Evolutionary conservation across 2,888 invertebrate genomes (phyloP).

Genomic region (Megaustenia siamemsis): DNA sequence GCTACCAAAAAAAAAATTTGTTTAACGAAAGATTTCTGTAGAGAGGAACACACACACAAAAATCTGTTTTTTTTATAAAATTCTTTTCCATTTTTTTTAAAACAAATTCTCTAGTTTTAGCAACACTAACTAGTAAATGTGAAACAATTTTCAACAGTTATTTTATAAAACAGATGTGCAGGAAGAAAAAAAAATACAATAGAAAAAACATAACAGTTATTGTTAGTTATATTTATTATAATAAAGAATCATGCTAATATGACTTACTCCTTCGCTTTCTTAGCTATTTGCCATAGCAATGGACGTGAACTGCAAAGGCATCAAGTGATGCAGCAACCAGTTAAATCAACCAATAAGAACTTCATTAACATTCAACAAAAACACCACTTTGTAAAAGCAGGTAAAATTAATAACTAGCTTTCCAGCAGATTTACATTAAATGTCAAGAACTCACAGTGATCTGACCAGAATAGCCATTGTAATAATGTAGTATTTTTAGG

Average conservation of each 20-base stretch:
- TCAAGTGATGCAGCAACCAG: constrained; percentile 27
- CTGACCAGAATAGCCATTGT: no score
- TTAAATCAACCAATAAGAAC: constrained; percentile 20
- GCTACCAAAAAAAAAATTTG: no score
- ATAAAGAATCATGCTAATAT: constrained; percentile 18
- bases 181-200: not conserved
- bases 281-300: constrained; percentile 54
- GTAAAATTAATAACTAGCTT: not conserved
- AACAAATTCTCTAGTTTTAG: no score
- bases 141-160: constrained; percentile 21
- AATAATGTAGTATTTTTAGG: no score
- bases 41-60: no score
- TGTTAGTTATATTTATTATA: not conserved
- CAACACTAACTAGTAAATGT: no score
- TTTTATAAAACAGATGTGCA: not conserved
- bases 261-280: constrained; percentile 55
- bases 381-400: not conserved
- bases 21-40: no score
- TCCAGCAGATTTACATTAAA: not conserved
- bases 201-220: not conserved
- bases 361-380: not conserved
- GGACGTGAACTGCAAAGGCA: constrained; percentile 52
- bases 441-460: no score
- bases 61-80: no score
- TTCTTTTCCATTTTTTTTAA: no score